Evolutionary conservation across 2,113 vertebrate species (phyloP), one percentile per base, ranked within the genome.

Genomic region (Pterocles gutturalis): DNA sequence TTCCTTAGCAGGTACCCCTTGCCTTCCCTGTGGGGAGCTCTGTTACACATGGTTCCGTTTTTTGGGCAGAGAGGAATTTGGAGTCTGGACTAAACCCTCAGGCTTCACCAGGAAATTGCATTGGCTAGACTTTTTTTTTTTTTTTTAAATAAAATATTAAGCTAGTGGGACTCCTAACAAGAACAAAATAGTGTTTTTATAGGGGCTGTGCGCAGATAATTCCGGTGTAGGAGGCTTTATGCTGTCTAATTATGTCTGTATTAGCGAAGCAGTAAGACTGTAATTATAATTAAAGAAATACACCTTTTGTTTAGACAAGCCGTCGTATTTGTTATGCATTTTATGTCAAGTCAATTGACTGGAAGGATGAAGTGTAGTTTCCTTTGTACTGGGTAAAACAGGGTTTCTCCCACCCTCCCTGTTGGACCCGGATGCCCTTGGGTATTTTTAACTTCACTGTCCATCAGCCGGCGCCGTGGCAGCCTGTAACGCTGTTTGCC

Each of bases 31-130:
- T 15, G 73, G 17, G 29, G 28, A 88, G n/a, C 58, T 81, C 26
- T 17, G 18, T 17, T 10, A 6, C 2, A 1, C 3, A 1, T 1
- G 2, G 4, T 48, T 62, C n/a, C 0, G 0, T 16, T 55, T 26
- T 43, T 20, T 26, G 33, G 6, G 28, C 33, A 20, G 55, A 71
- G 46, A 86, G 81, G 57, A 79, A 17, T 61, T 13, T 46, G 41
- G 25, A 71, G 15, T 14, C 4, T 10, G 83, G 54, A 22, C 25
- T 36, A 45, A 88, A 65, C 16, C 49, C 70, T 54, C 45, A 15
- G 71, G 33, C 26, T 93, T 48, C 33, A 36, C 34, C 25, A 28
- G 60, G 25, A 21, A 60, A 60, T 36, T 41, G 28, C 22, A 6
- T 9, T 69, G 54, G 8, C 31, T 64, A 16, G n/a, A 10, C 9